Conservation (phyloP, 2,888 invertebrate genomes). For the Polydrusus tereticollis region DNA sequence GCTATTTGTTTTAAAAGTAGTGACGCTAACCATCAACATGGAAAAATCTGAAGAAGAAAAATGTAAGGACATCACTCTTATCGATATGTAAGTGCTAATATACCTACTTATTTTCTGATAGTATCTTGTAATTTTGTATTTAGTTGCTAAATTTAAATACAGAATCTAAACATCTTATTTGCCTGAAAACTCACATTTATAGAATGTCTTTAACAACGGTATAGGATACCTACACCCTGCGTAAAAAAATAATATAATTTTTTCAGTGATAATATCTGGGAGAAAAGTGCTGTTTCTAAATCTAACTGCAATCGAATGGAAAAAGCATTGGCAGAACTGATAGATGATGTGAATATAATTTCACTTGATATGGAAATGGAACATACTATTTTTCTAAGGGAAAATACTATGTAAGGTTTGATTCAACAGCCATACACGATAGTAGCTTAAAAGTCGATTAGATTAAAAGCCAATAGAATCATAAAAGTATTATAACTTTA, state of each 20-base stretch:
- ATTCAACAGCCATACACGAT: no score
- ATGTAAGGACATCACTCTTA: not conserved
- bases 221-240: no score
- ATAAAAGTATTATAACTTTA: no score
- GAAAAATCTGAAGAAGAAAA: not conserved
- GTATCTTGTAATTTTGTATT: no score
- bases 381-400: not conserved
- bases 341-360: not conserved
- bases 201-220: no score
- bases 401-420: not conserved
- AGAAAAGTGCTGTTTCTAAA: not conserved
- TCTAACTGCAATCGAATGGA: not conserved
- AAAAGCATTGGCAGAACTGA: not conserved
- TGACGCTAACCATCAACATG: not conserved
- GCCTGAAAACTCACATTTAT: no score
- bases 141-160: no score
- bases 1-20: conserved; percentile 2
- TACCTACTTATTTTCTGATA: no score
- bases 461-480: no score
- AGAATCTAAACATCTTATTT: no score
- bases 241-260: not conserved
- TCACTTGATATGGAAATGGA: not conserved
- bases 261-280: not conserved
- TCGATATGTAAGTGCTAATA: not conserved
- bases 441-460: no score